Base-by-base conservation (phyloP, 1,140 invertebrate genomes). In the Sipha flava region DNA sequence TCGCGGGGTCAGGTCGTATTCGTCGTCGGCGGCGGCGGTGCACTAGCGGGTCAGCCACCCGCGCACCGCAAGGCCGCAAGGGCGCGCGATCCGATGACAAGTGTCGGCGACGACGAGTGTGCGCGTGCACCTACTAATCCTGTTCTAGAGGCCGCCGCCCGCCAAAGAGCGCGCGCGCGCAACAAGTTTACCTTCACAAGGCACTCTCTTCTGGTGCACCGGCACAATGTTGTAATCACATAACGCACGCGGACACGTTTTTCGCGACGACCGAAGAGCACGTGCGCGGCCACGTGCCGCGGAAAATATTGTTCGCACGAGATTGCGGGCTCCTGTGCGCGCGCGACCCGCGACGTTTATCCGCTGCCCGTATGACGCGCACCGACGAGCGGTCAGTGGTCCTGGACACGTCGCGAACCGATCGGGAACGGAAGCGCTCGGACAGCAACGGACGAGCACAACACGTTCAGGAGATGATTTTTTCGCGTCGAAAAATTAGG, bases 151-250 rank as follows among this genome's bases (percentile, higher is more conserved):
- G n/a, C 29, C 47, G 47, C 18, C n/a, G 21, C 40, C n/a, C 45
- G 72, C 7, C 45, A 34, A 16, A 47, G 47, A 10, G n/a, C 5
- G 37, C 37, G 21, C 7, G 14, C 68, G 10, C 18, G 70, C 49
- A 75, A 77, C 73, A 57, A 77, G 73, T 77, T 77, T 59, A 77
- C 73, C 73, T 77, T 77, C 73, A 77, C 73, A 77, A 77, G 73
- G 73, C 52, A 57, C 73, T 77, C 34, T 70, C 12, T 12, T 45
- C 12, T 18, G 18, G 29, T 34, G 31, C 40, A 4, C 21, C 72
- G n/a, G 18, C 18, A n/a, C n/a, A n/a, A n/a, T n/a, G 52, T 1
- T 40, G 37, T 26, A 3, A 77, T 77, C 73, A n/a, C n/a, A 77
- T 77, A 77, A 57, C 21, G 73, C 52, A 77, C 73, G 52, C 10